Base-by-base conservation (phyloP, 2,113 vertebrate genomes). In the Neolamprologus falcicula region DNA sequence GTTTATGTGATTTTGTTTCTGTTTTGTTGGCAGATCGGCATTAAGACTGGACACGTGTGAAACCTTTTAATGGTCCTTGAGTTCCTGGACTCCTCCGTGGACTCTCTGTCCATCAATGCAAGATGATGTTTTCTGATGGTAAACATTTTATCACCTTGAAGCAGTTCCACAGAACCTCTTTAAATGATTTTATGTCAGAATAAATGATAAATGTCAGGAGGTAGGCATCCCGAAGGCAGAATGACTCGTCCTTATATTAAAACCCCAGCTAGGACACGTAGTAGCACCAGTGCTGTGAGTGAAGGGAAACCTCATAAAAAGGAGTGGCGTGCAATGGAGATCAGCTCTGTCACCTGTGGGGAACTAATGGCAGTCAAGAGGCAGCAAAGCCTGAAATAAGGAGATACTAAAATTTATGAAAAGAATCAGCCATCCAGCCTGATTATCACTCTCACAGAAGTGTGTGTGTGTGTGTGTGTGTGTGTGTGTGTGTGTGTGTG, bases 311-410 rank as follows among this genome's bases (percentile, higher is more conserved):
- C 90, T 92, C 93, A 91, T 94, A 93, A 94, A 66, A 92, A 87
- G 78, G 88, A 86, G 89, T 54, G 83, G 84, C 83, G 40, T 92
- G 86, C 78, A 68, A 86, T 87, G 91, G 88, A 95, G 91, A 92
- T 92, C 86, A 90, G 90, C 90, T 89, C 86, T 21, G 90, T 90
- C 84, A 87, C 88, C 93, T 91, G 86, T 83, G 79, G 93, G 86
- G 88, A 83, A 92, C 93, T 95, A 95, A 96, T 93, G 92, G 94
- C 93, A 95, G 90, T 83, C 84, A 86, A 89, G 91, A 94, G 90
- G 94, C 94, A 94, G 94, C 91, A 94, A 95, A 89, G 91, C 94
- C 92, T 95, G 95, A 96, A 96, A 96, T 95, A 95, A 95, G 93
- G 91, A 90, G 93, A 95, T 94, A 87, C 85, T 92, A 91, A 95